phyloP scores from a whole-genome alignment of 2,888 invertebrate species.

The Elmis aenea region DNA sequence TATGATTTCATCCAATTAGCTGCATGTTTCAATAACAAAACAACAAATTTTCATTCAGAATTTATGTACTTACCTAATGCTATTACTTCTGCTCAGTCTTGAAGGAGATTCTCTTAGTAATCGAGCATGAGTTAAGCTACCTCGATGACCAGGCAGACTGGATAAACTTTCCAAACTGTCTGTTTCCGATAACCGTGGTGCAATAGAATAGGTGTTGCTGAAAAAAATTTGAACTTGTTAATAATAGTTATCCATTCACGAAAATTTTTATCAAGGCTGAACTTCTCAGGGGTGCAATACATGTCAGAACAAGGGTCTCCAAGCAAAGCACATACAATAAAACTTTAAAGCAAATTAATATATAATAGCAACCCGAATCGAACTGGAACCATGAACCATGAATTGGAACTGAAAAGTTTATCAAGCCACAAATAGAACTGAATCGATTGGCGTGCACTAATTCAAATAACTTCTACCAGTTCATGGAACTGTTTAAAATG shows the following conservation, averaged over 20 bases:
- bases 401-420: too few species aligned
- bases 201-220: conserved; percentile 68
- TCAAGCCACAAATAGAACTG: too few species aligned
- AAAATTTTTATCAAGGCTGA: too few species aligned
- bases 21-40: not conserved
- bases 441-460: too few species aligned
- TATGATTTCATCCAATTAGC: not conserved
- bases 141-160: conserved; percentile 51
- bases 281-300: too few species aligned
- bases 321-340: too few species aligned
- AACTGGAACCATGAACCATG: too few species aligned
- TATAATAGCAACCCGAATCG: too few species aligned
- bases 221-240: conserved; percentile 30
- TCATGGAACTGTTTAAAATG: too few species aligned
- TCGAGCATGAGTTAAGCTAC: conserved; percentile 68
- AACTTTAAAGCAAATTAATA: too few species aligned
- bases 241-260: not conserved
- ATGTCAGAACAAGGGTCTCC: too few species aligned
- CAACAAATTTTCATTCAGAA: conserved; percentile 1
- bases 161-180: conserved; percentile 83
- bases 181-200: conserved; percentile 78
- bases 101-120: conserved; percentile 66
- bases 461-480: too few species aligned
- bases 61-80: conserved; percentile 70
- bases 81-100: conserved; percentile 83